phyloP scores from a whole-genome alignment of 2,797 vertebrate species.

The Martes flavigula region DNA sequence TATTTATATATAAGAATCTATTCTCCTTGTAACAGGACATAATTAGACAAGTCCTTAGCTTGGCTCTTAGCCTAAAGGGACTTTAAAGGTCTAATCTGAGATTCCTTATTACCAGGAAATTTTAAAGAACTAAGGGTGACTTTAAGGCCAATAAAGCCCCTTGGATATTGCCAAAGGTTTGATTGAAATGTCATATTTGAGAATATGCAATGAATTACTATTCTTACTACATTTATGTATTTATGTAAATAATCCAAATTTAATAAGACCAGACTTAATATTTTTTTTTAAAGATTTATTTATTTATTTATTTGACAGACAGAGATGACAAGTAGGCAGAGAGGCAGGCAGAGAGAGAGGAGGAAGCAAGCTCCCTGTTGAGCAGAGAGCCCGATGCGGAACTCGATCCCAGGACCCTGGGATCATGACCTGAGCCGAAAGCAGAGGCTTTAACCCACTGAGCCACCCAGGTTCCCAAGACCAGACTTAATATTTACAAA shows the following conservation, averaged over 20 bases:
- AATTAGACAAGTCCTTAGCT: neutral
- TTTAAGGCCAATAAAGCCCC: neutral
- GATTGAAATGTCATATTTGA: neutral
- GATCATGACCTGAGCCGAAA: too few relatives aligned
- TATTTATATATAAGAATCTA: neutral
- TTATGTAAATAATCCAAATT: neutral
- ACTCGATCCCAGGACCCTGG: too few relatives aligned
- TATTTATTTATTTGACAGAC: too few relatives aligned
- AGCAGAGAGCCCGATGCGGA: too few relatives aligned
- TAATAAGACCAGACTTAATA: neutral
- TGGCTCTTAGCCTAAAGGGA: neutral
- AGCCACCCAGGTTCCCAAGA: too few relatives aligned
- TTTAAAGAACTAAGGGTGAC: neutral
- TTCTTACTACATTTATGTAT: neutral
- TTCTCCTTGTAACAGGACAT: neutral
- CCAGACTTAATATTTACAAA: neutral
- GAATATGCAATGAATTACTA: neutral
- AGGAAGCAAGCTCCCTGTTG: too few relatives aligned
- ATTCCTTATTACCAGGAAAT: neutral
- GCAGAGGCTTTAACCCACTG: too few relatives aligned
- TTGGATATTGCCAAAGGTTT: neutral
- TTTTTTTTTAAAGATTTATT: too few relatives aligned
- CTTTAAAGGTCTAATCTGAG: neutral
- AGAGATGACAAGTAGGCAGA: too few relatives aligned
- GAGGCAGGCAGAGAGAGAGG: too few relatives aligned